Base-by-base conservation (phyloP, 2,797 vertebrate genomes). In the Euphonia xanthogaster region DNA sequence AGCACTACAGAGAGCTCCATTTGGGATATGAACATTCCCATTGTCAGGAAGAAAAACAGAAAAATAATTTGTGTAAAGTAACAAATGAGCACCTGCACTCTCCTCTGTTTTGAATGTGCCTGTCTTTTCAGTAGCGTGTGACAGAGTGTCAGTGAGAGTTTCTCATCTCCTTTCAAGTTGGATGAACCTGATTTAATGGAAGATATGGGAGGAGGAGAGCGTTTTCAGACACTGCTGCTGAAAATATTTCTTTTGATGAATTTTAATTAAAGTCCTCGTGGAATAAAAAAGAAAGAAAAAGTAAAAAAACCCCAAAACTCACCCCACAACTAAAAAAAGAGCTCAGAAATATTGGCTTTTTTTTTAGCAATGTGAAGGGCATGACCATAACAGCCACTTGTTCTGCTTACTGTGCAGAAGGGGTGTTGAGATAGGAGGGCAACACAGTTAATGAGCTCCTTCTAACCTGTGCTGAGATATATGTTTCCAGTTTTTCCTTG, bases 41-140 rank as follows among this genome's bases (percentile, higher is more conserved):
- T 75, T 96, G 80, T 94, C 76, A 78, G 68, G 80, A 95, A 95
- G 94, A 96, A 96, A 94, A 74, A 91, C 90, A 95, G 87, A 57
- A 93, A 89, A 95, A 82, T 82, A 96, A 90, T 93, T 84, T 88
- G 40, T 2, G 16, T 91, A 65, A 92, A 93, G 72, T 88, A 87
- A 95, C 66, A 95, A 94, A 88, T 77, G 91, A 93, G 82, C 95
- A 97, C 95, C 95, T 96, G 95, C 89, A 89, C 79, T 83, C 42
- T 82, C 70, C 33, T 62, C 48, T 92, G 55, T 79, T 93, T 94
- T 93, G 93, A 83, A 91, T 82, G 85, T 80, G 70, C 77, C 70
- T 19, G 9, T 86, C 83, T 96, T 95, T 95, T 81, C 84, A 94
- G 28, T 93, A 92, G 75, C 86, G 89, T 94, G 86, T 95, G 91